Evolutionary conservation across 2,113 vertebrate genomes (phyloP), one percentile per base, ranked within the genome.

Genomic region (Tragelaphus strepsiceros): DNA sequence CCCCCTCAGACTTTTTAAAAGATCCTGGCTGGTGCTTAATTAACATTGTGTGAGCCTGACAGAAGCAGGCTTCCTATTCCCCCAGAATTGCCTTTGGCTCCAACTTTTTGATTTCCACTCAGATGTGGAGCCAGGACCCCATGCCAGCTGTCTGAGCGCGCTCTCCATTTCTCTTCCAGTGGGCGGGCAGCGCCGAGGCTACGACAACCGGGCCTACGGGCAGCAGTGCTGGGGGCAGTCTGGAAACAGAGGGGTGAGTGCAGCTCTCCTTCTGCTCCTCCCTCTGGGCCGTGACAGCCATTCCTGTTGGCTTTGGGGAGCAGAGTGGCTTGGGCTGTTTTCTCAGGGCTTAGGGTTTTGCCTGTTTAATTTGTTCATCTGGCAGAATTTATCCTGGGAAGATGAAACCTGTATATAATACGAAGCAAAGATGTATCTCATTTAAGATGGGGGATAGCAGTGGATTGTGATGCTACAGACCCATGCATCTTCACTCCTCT

Each of bases 141-240:
- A 64, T 1, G 74, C 89, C 92, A 94, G 96, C 92, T 59, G 64
- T 92, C 95, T 98, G 96, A 98, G 96, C 96, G 61, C 71, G 61
- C 81, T 96, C 94, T 97, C 97, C 71, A 11, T 98, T 97, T 98
- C 92, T 94, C 86, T 97, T 98, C 54, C 97, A 98, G 98, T 98
- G 89, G 98, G 98, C 92, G 98, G 97, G 96, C 98, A 98, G 93
- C 98, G 98, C 97, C 98, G 98, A 95, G 98, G 98, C 95, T 98
- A 98, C 96, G 98, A 98, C 98, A 98, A 91, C 92, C 98, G 98
- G 87, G 97, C 97, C 91, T 99, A 98, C 80, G 98, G 98, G 94
- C 98, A 98, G 97, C 98, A 98, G 97, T 98, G 98, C 98, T 99
- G 98, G 98, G 98, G 98, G 86, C 98, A 98, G 97, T 97, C 98